Evolutionary conservation across 2,888 invertebrate genomes (phyloP).

Genomic region (Netelia inedita): DNA sequence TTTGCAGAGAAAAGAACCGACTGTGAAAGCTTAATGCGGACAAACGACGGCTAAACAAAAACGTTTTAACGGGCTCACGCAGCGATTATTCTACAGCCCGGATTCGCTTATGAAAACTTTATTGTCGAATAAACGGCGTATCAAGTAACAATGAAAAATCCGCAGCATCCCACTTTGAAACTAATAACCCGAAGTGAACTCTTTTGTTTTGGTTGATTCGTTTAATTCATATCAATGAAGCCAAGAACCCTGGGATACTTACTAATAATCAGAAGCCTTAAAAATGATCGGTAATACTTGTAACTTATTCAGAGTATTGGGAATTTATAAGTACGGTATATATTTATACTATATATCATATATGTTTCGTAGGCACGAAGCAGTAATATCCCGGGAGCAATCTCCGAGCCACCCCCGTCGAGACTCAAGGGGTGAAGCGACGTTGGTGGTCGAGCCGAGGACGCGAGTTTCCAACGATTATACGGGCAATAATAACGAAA

Average conservation of each 20-base stretch:
- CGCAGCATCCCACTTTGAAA: too few relatives aligned
- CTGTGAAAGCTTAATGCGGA: background rate
- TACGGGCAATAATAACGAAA: conserved; percentile 59
- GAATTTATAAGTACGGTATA: conserved; percentile 16
- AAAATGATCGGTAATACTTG: background rate
- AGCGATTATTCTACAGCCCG: background rate
- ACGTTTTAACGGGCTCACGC: background rate
- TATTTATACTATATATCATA: background rate
- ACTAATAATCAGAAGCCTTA: conserved; percentile 16
- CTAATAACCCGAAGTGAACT: too few relatives aligned
- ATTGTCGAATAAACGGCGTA: background rate
- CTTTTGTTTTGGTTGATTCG: too few relatives aligned
- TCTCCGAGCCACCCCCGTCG: conserved; percentile 40
- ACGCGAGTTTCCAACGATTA: conserved; percentile 55
- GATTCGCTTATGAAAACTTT: background rate
- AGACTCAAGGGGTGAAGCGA: conserved; percentile 31
- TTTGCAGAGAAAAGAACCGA: background rate
- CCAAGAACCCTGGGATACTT: conserved; percentile 11
- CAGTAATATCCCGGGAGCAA: conserved; percentile 61
- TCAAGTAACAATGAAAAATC: conserved; percentile 14
- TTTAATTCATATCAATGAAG: background rate
- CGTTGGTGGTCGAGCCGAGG: conserved; percentile 53
- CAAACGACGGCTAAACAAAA: background rate
- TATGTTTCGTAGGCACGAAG: conserved; percentile 33
- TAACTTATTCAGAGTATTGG: conserved; percentile 41